These are phyloP conservation scores for Drosophila quadrilineata DNA, from an alignment of 1,140 invertebrate genomes.

Conservation along the genomic window DNA sequence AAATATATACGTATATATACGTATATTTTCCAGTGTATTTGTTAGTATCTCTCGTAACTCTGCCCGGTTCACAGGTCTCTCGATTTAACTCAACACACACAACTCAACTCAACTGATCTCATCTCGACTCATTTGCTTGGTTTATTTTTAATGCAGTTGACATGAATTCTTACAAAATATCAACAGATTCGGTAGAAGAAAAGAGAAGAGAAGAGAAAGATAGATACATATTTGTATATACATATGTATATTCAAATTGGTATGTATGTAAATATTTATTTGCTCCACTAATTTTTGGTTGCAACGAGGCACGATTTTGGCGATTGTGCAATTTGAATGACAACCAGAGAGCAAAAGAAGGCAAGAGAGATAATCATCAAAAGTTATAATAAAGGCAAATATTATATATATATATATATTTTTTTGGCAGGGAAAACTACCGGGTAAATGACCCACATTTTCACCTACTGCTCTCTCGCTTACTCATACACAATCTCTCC, in stretches of 20 bases:
- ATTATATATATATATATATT: slow-evolving; percentile 1
- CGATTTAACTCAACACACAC: too few relatives aligned
- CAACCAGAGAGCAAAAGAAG: slow-evolving; percentile 19
- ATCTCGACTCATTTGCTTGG: slow-evolving; percentile 52
- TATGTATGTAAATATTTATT: slow-evolving; percentile 42
- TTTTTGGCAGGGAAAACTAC: slow-evolving; percentile 23
- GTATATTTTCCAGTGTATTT: slow-evolving; percentile 48
- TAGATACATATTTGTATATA: slow-evolving; percentile 27
- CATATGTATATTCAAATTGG: slow-evolving; percentile 30
- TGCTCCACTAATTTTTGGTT: slow-evolving; percentile 73
- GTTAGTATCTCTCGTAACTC: slow-evolving; percentile 29
- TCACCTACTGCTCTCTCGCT: too few relatives aligned
- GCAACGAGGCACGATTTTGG: slow-evolving; percentile 61
- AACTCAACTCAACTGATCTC: slow-evolving; percentile 26
- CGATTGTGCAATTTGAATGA: slow-evolving; percentile 57
- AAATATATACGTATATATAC: slow-evolving; percentile 22
- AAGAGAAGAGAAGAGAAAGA: too few relatives aligned
- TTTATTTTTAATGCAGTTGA: slow-evolving; percentile 73
- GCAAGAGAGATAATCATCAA: slow-evolving; percentile 37
- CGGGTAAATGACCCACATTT: slow-evolving; percentile 63
- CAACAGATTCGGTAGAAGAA: slow-evolving; percentile 49
- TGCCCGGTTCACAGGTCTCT: slow-evolving; percentile 45
- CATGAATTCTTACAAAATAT: slow-evolving; percentile 78
- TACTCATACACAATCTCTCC: too few relatives aligned
- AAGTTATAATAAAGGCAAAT: slow-evolving; percentile 63